Percentiles rank a stretch among this genome's conserved stretches.
Evolutionary conservation across 2,888 invertebrate species (phyloP).

Genomic region (Mythimna lalbum): DNA sequence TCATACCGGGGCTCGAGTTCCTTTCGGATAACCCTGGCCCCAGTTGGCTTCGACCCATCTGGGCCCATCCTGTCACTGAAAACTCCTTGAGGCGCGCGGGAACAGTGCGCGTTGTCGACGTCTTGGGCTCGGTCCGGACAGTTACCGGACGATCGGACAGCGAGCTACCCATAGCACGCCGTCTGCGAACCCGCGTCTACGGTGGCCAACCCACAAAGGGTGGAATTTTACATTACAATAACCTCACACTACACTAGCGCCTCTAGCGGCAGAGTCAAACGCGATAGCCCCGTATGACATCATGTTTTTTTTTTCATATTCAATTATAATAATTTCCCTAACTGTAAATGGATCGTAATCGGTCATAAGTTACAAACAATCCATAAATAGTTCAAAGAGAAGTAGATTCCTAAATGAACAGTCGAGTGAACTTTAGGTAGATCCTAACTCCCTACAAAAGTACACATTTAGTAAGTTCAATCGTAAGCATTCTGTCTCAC

Average conservation of each 20-base stretch:
- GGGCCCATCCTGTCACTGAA: no score
- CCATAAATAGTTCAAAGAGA: not conserved
- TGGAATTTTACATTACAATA: not conserved
- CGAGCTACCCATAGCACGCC: no score
- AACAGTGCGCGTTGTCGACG: no score
- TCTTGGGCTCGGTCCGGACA: no score
- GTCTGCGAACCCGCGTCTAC: no score
- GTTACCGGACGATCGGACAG: no score
- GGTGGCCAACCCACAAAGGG: not conserved
- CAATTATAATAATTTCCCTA: not conserved
- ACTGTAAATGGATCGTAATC: not conserved
- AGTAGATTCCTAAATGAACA: not conserved
- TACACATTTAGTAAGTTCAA: not conserved
- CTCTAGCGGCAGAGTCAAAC: not conserved
- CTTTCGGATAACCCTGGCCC: no score
- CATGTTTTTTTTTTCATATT: no score
- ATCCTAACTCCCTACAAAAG: not conserved
- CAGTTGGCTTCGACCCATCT: no score
- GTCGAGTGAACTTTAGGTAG: not conserved
- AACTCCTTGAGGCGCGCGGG: no score
- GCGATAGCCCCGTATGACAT: not conserved
- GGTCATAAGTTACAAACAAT: not conserved
- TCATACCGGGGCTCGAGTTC: no score
- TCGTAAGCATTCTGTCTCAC: not conserved
- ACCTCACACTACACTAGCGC: not conserved